Conservation (phyloP, 2,888 invertebrate species). For the Habroteleia sp. region DNA sequence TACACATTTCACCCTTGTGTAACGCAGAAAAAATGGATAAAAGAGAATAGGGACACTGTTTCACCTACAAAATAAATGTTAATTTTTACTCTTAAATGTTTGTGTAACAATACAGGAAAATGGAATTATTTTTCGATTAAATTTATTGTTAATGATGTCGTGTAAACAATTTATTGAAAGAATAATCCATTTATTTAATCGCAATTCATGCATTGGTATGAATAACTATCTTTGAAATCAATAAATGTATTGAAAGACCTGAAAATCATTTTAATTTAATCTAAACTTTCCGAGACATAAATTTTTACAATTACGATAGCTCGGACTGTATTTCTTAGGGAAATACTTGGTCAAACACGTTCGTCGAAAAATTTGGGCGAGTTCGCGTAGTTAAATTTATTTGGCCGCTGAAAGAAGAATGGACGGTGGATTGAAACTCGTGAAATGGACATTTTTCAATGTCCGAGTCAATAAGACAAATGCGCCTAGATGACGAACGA, state of each 20-base stretch:
- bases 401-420: slow-evolving; percentile 30
- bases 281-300: no score
- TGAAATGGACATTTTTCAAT: slow-evolving; percentile 46
- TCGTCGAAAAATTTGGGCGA: slow-evolving; percentile 11
- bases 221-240: no score
- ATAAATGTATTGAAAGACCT: no score
- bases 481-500: slow-evolving; percentile 54
- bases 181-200: no score
- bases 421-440: slow-evolving; percentile 22
- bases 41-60: slow-evolving; percentile 21
- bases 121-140: no score
- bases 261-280: no score
- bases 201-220: no score
- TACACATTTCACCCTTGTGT: slow-evolving; percentile 50
- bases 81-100: slow-evolving; percentile 20
- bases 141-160: no score
- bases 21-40: slow-evolving; percentile 39
- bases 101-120: no score
- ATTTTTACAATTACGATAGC: slow-evolving; percentile 1
- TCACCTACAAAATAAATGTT: slow-evolving; percentile 25
- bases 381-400: slow-evolving; percentile 36
- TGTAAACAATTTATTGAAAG: no score
- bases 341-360: slow-evolving; percentile 17
- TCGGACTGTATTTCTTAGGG: neutral
- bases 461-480: slow-evolving; percentile 58